Evolutionary conservation across 2,797 vertebrate genomes (phyloP).

Genomic region (Allobates femoralis): DNA sequence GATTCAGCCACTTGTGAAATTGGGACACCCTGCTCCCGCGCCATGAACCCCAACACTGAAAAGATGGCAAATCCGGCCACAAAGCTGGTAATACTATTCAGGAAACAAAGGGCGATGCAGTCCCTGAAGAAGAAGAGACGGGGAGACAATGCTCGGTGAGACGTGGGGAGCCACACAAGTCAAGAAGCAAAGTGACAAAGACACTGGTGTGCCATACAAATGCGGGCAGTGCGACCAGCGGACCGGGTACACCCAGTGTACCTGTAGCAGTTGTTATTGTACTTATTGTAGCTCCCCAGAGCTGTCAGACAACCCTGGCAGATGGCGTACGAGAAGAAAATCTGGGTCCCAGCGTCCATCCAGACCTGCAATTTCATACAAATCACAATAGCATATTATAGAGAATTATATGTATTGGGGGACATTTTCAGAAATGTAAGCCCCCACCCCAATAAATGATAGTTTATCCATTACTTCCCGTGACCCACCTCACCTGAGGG

Average conservation of each 20-base stretch:
- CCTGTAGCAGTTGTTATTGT: slow-evolving; percentile 93
- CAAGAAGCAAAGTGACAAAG: neutral
- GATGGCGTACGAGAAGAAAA: slow-evolving; percentile 88
- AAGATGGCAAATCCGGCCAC: slow-evolving; percentile 89
- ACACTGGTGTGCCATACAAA: neutral
- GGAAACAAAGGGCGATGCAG: slow-evolving; percentile 83
- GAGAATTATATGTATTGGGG: neutral
- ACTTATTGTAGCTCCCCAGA: slow-evolving; percentile 94
- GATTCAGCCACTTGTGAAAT: slow-evolving; percentile 74
- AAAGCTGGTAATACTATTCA: slow-evolving; percentile 88
- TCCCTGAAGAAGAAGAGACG: slow-evolving; percentile 76
- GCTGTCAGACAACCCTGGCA: slow-evolving; percentile 90
- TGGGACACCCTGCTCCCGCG: slow-evolving; percentile 72
- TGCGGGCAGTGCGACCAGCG: too few species aligned
- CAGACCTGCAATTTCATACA: slow-evolving; percentile 80
- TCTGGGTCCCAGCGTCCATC: slow-evolving; percentile 87
- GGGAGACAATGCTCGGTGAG: neutral
- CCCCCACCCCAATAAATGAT: neutral
- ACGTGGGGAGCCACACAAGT: neutral
- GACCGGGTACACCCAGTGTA: slow-evolving; percentile 64
- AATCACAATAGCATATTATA: neutral
- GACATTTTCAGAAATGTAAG: neutral
- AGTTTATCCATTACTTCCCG: neutral
- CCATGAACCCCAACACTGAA: slow-evolving; percentile 91
- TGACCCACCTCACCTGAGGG: slow-evolving; percentile 75